Percentiles rank a stretch among this genome's conserved stretches.
phyloP scores from a whole-genome alignment of 2,888 invertebrate genomes.

The Xylocampa areola region DNA sequence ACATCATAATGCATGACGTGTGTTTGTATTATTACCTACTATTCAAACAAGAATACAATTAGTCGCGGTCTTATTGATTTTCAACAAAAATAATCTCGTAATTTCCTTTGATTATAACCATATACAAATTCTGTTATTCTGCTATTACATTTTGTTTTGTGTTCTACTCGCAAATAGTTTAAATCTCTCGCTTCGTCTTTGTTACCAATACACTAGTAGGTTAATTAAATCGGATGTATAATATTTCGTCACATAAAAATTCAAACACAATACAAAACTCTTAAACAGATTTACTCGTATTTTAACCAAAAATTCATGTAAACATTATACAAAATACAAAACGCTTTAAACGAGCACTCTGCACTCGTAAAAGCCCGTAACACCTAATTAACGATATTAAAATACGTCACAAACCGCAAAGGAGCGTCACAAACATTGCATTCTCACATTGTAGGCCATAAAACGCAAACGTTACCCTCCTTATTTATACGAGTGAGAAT shows the following conservation, averaged over 20 bases:
- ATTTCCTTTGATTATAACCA: no score
- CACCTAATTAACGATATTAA: constrained; percentile 90
- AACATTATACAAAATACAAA: constrained; percentile 67
- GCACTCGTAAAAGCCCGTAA: constrained; percentile 75
- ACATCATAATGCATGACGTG: constrained; percentile 35
- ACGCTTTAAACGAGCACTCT: constrained; percentile 67
- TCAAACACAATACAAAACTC: constrained; percentile 27
- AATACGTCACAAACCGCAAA: constrained; percentile 86
- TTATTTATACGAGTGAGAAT: constrained; percentile 89
- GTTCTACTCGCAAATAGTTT: no score
- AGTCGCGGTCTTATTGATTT: neutral
- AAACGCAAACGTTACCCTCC: constrained; percentile 89
- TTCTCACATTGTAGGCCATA: constrained; percentile 88
- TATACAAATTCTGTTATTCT: no score
- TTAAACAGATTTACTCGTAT: constrained; percentile 58
- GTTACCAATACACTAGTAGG: no score
- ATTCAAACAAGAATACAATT: constrained; percentile 22
- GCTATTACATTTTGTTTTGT: no score
- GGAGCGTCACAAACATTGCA: constrained; percentile 83
- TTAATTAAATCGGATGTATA: no score
- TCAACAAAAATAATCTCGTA: neutral
- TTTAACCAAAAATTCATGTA: constrained; percentile 57
- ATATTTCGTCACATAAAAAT: neutral
- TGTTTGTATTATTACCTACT: constrained; percentile 38
- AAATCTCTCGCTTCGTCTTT: no score